These are phyloP conservation scores for Gallinago nigripennis DNA, from an alignment of 2,797 vertebrate species.

Conservation along the genomic window DNA sequence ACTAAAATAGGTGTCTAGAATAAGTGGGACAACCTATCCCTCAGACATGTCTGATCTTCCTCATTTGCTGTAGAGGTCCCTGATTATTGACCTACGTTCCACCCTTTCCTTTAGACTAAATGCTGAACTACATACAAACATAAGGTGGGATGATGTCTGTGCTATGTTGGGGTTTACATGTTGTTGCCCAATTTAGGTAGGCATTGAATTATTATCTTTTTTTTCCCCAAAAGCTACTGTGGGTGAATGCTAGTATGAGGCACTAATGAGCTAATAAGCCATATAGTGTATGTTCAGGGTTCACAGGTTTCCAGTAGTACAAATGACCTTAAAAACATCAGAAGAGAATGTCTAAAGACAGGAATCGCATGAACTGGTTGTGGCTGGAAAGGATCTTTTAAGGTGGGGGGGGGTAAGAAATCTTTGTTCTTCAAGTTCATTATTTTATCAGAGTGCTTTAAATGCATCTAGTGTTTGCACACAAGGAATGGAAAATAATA, in stretches of 20 bases:
- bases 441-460: neutral
- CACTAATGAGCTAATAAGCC: neutral
- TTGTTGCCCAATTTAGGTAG: neutral
- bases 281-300: neutral
- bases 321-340: neutral
- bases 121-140: neutral
- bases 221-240: neutral
- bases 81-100: neutral
- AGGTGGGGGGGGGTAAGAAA: neutral
- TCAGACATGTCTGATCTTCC: neutral
- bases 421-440: neutral
- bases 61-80: neutral
- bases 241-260: neutral
- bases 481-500: neutral
- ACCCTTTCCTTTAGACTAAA: neutral
- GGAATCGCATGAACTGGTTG: neutral
- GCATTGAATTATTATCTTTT: neutral
- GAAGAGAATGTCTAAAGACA: neutral
- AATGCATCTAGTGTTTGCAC: neutral
- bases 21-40: conserved; percentile 39
- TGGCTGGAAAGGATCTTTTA: neutral
- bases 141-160: neutral
- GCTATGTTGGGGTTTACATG: neutral
- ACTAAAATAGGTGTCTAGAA: conserved; percentile 11
- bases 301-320: neutral